These are phyloP conservation scores for Melanocharis versteri DNA, from an alignment of 2,113 vertebrate genomes.

Conservation along the genomic window DNA sequence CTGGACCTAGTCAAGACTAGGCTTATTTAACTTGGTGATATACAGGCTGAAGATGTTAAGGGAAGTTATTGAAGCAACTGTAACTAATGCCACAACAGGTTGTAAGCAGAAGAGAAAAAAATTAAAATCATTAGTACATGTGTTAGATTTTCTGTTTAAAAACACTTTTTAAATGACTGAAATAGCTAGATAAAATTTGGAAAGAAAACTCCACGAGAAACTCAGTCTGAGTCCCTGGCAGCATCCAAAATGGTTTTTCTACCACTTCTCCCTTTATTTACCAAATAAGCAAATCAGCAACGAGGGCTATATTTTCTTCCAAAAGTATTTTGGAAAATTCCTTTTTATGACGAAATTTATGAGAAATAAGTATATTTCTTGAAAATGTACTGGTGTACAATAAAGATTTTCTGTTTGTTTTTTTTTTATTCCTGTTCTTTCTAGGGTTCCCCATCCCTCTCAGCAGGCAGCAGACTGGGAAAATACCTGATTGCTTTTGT, in stretches of 20 bases:
- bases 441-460: background rate
- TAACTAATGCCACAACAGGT: background rate
- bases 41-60: background rate
- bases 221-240: background rate
- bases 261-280: background rate
- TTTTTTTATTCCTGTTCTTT: background rate
- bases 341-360: background rate
- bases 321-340: background rate
- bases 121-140: background rate
- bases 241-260: background rate
- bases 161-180: background rate
- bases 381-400: background rate
- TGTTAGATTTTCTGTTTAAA: background rate
- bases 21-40: background rate
- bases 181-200: background rate
- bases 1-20: background rate
- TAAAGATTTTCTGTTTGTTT: background rate
- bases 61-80: background rate
- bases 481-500: slow-evolving; percentile 21
- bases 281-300: background rate
- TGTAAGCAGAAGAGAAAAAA: background rate
- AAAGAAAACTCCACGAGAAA: background rate
- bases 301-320: background rate
- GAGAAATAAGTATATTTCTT: background rate
- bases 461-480: background rate